Base-by-base conservation (phyloP, 2,113 vertebrate genomes). In the Guaruba guarouba region DNA sequence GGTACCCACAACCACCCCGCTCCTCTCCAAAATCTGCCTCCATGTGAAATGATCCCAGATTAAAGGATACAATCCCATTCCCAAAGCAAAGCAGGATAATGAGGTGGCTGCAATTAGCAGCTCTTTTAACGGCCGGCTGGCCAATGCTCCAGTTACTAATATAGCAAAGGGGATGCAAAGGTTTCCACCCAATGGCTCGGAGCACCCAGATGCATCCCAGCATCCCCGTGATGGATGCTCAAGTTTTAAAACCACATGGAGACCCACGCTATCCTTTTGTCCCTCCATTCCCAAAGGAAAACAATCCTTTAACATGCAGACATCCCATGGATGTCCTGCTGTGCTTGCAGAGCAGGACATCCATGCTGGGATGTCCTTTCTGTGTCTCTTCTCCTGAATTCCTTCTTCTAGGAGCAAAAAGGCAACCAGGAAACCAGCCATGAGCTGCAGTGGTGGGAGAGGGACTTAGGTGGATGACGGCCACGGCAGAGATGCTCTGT, bases 1-100 rank as follows among this genome's bases (percentile, higher is more conserved):
- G 2, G 48, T n/a, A 67, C 18, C 28, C 2, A 1, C n/a, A n/a
- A 35, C n/a, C 3, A 1, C 35, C 15, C 25, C 19, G 1, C 28
- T 75, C n/a, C 51, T 48, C 24, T 43, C 35, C 2, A 3, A 41
- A 25, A 44, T 64, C 27, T 5, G 9, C 7, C 16, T 35, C 25
- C 0, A 2, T 20, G 25, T 35, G 31, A 68, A 69, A 77, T 2
- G 7, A 9, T 27, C 20, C 17, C 20, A 11, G 25, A 69, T 11
- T 57, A 25, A 48, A 49, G n/a, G 35, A 35, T 7, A 43, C 3
- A 43, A 35, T 17, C 37, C 46, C 14, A 31, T 44, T 61, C 31
- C 54, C 11, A 1, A 51, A 44, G 17, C 14, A 51, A 3, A 59
- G 23, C 1, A 3, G 33, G 25, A 13, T 37, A 69, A 86, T 0